Evolutionary conservation across 2,113 vertebrate genomes (phyloP).

Genomic region (Apodemus sylvaticus): DNA sequence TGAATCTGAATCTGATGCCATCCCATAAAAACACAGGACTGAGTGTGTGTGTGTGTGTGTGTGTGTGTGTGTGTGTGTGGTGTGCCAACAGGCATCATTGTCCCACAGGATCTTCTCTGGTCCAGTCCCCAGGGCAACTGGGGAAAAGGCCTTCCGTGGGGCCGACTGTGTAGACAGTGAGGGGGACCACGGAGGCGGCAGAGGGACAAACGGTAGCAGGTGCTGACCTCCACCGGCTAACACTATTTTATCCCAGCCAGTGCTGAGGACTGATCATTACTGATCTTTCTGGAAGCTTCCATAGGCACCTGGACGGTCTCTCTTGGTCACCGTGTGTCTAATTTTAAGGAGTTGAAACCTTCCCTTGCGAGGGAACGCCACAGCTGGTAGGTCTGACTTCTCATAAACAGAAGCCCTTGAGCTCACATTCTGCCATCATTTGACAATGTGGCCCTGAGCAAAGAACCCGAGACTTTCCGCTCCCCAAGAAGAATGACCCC

Average conservation of each 20-base stretch:
- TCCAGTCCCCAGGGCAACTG: not conserved
- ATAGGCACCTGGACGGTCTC: not conserved
- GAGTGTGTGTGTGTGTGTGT: not conserved
- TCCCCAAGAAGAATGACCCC: not conserved
- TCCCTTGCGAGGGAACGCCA: not conserved
- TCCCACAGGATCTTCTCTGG: not conserved
- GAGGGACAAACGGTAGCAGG: not conserved
- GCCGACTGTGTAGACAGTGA: fast-evolving
- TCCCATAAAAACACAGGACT: not conserved
- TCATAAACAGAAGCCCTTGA: not conserved
- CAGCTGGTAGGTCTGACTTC: not conserved
- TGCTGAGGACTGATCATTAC: not conserved
- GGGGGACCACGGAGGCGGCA: fast-evolving
- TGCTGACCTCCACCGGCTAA: not conserved
- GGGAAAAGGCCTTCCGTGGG: not conserved
- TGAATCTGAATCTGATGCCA: not conserved
- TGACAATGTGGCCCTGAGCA: not conserved
- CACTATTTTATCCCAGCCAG: not conserved
- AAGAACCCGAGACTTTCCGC: not conserved
- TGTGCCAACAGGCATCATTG: not conserved
- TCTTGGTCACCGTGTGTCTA: not conserved
- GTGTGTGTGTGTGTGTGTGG: too few relatives aligned
- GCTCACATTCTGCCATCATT: not conserved
- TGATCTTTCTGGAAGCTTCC: not conserved
- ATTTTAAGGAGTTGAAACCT: not conserved